Percentiles rank a stretch among this genome's conserved stretches.
phyloP scores from a whole-genome alignment of 2,888 invertebrate genomes.

The Synanthedon tipuliformis region DNA sequence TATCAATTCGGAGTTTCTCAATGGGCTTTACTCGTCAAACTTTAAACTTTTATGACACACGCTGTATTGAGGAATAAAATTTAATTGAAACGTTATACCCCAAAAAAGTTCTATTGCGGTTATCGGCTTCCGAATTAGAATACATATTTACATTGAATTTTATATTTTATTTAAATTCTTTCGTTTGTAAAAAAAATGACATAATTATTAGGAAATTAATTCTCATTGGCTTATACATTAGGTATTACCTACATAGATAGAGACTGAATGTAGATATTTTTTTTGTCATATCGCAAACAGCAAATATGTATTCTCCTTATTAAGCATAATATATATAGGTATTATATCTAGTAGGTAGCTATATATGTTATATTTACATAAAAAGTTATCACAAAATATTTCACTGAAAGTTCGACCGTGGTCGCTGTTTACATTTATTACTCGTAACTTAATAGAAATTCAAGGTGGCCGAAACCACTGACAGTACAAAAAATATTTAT shows the following conservation, averaged over 20 bases:
- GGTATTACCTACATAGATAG: too few species aligned
- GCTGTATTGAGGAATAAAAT: constrained; percentile 67
- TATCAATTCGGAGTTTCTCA: constrained; percentile 70
- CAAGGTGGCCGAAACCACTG: constrained; percentile 11
- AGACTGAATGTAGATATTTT: too few species aligned
- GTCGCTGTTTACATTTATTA: too few species aligned
- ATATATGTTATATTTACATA: too few species aligned
- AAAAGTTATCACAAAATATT: too few species aligned
- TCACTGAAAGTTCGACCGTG: too few species aligned
- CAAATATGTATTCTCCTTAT: too few species aligned
- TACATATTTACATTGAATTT: constrained; percentile 56
- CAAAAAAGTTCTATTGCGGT: constrained; percentile 63
- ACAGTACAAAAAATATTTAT: constrained; percentile 37
- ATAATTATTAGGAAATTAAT: too few species aligned
- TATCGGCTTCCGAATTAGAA: constrained; percentile 70
- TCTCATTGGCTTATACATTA: too few species aligned
- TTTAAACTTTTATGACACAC: constrained; percentile 67
- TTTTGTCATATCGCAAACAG: too few species aligned
- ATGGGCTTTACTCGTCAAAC: constrained; percentile 70
- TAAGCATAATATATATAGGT: too few species aligned
- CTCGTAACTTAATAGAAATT: background rate
- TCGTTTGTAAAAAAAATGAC: background rate
- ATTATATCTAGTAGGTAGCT: too few species aligned
- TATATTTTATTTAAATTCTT: constrained; percentile 1
- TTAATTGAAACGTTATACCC: constrained; percentile 66